Evolutionary conservation across 1,140 invertebrate genomes (phyloP), one percentile per base, ranked within the genome.

Genomic region (Drosophila lacertosa): DNA sequence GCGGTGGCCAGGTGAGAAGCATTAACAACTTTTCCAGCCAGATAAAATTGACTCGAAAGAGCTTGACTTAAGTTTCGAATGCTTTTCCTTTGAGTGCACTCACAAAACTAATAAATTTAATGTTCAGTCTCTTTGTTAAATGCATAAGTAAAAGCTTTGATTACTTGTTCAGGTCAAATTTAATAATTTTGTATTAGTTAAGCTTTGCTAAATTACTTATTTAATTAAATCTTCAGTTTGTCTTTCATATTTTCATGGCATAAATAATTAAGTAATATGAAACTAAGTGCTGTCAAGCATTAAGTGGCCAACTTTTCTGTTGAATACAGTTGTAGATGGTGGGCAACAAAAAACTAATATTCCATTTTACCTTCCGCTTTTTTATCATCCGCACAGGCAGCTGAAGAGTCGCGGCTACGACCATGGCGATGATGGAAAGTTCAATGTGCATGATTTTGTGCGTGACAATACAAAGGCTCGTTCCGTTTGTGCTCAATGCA

Each of bases 391-490:
- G n/a, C 92, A 59, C 86, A 95, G 94, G 72, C 94, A 95, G 71
- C 76, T 95, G 58, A 94, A 94, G 89, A 92, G 93, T 57, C 92
- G 92, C 65, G 92, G 94, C 89, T 93, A 92, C 72, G 92, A 93
- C 15, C 89, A 91, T 60, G 81, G 81, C 73, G 94, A 95, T 76
- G 92, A 92, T 64, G 92, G 92, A 62, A 93, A 92, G 80, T 95
- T 95, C 91, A 95, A 94, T 80, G 94, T 95, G 55, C 94, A 95
- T 89, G 94, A 95, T 74, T 95, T 94, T 84, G 93, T 95, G 18
- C 92, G 93, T 74, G 93, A 94, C 80, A 93, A 95, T 89, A 84
- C 93, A 50, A 93, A 94, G 72, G 86, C 89, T 91, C 92, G 88
- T 91, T 91, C 91, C 65, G 91, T 91, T 44, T 92, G 92, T 64